Base-by-base conservation (phyloP, 2,113 vertebrate genomes). In the Microcebus griseorufus region DNA sequence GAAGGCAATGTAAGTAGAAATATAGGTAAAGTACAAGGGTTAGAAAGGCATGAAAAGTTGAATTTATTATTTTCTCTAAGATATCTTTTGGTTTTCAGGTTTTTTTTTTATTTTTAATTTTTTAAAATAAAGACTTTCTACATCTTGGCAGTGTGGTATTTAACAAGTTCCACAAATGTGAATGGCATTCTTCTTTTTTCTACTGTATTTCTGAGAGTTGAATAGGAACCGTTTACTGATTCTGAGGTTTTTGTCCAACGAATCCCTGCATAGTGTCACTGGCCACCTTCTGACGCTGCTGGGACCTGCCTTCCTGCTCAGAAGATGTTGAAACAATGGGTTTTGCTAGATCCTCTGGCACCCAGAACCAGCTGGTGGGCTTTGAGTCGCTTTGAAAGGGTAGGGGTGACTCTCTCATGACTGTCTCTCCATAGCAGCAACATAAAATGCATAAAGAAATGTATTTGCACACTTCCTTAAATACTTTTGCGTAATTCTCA, bases 331-430 rank as follows among this genome's bases (percentile, higher is more conserved):
- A 65, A 91, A 32, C 9, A 60, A 25, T 20, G 7, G 53, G 42
- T 75, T 90, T 60, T 94, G 5, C 32, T 64, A 93, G 45, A 64
- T 58, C 3, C 16, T 45, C 60, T 78, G 67, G 60, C 23, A 25
- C 8, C 14, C 18, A 70, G 32, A 75, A 37, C 4, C 42, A 69
- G 53, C 27, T 81, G 6, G 2, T 90, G 12, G 27, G 1, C 11
- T 93, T 48, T 84, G 75, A 83, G 51, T 94, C 78, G 64, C 42
- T 97, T 78, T 94, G 79, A 67, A 93, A 93, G 1, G 4, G 17
- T 37, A 90, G 23, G 5, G 16, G 6, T 76, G 62, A 53, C 27
- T 62, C 45, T 97, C 42, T 78, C 18, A 18, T 34, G 51, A 72
- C n/a, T 37, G n/a, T 73, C 10, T 89, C 7, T 93, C 67, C 22